Evolutionary conservation across 2,888 invertebrate species (phyloP).

Genomic region (Ectobius pallidus): DNA sequence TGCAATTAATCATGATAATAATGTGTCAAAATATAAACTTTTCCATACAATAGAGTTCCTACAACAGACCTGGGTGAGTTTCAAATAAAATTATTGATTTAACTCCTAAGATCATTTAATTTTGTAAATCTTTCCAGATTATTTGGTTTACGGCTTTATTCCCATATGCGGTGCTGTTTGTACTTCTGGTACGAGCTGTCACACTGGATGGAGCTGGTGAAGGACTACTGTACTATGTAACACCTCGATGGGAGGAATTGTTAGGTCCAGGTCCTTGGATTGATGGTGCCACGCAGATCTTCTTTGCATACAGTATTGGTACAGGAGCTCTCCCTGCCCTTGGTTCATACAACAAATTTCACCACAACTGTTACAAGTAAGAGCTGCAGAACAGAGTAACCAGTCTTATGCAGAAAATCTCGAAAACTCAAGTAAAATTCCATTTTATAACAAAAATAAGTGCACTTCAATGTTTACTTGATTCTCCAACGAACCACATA

Average conservation of each 20-base stretch:
- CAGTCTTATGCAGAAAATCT: too few relatives aligned
- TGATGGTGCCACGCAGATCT: slow-evolving; percentile 78
- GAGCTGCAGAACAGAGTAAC: slow-evolving; percentile 3
- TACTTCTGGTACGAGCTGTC: slow-evolving; percentile 69
- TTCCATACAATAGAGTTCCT: too few relatives aligned
- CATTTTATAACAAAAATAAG: too few relatives aligned
- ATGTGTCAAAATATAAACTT: too few relatives aligned
- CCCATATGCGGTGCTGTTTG: slow-evolving; percentile 72
- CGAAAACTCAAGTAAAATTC: too few relatives aligned
- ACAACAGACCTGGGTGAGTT: too few relatives aligned
- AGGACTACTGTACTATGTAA: slow-evolving; percentile 71
- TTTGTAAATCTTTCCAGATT: slow-evolving; percentile 56
- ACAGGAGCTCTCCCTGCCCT: slow-evolving; percentile 76
- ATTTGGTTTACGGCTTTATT: slow-evolving; percentile 80
- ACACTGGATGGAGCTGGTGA: slow-evolving; percentile 69
- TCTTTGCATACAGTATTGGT: slow-evolving; percentile 79
- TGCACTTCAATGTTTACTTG: too few relatives aligned
- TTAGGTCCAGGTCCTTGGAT: slow-evolving; percentile 68
- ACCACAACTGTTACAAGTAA: slow-evolving; percentile 77
- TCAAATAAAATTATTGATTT: too few relatives aligned
- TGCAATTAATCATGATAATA: too few relatives aligned
- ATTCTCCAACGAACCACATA: too few relatives aligned
- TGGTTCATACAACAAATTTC: slow-evolving; percentile 77
- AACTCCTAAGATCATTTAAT: too few relatives aligned
- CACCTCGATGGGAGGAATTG: slow-evolving; percentile 64